Evolutionary conservation across 2,888 invertebrate genomes (phyloP).

Genomic region (Auanema freiburgensis): DNA sequence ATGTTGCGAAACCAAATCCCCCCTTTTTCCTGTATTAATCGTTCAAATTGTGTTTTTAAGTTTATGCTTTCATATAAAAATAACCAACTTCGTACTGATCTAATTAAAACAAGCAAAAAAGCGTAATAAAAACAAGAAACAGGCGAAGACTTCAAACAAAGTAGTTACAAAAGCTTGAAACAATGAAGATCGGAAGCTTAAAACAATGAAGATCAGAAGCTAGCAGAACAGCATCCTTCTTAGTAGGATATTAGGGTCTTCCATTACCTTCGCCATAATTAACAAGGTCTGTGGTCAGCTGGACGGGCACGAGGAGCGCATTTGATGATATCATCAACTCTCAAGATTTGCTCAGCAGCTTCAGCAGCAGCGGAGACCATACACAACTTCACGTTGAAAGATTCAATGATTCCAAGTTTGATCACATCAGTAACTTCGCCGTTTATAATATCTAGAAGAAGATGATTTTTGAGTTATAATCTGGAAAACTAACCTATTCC

Average conservation of each 20-base stretch:
- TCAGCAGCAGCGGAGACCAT: conserved; percentile 79
- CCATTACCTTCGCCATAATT: conserved; percentile 19
- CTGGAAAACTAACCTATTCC: conserved; percentile 75
- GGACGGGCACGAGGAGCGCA: conserved; percentile 59
- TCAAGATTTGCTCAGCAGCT: conserved; percentile 84
- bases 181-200: conserved; percentile 3
- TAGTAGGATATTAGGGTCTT: conserved; percentile 7
- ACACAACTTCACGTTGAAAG: conserved; percentile 93
- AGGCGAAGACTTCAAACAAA: conserved; percentile 5
- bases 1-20: too few species aligned
- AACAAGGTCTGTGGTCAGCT: conserved; percentile 59
- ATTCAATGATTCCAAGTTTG: conserved; percentile 88
- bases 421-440: conserved; percentile 89
- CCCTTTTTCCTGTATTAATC: too few species aligned
- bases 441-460: conserved; percentile 79
- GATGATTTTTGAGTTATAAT: too few species aligned
- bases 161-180: conserved; percentile 1
- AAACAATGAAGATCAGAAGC: conserved; percentile 7
- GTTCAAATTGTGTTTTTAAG: too few species aligned
- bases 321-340: conserved; percentile 94
- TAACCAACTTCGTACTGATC: not conserved
- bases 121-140: conserved; percentile 5
- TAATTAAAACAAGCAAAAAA: conserved; percentile 2
- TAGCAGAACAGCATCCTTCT: conserved; percentile 4
- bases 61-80: too few species aligned